These are phyloP conservation scores for Lepilemur ruficaudatus DNA, from an alignment of 2,797 vertebrate species.

Conservation along the genomic window DNA sequence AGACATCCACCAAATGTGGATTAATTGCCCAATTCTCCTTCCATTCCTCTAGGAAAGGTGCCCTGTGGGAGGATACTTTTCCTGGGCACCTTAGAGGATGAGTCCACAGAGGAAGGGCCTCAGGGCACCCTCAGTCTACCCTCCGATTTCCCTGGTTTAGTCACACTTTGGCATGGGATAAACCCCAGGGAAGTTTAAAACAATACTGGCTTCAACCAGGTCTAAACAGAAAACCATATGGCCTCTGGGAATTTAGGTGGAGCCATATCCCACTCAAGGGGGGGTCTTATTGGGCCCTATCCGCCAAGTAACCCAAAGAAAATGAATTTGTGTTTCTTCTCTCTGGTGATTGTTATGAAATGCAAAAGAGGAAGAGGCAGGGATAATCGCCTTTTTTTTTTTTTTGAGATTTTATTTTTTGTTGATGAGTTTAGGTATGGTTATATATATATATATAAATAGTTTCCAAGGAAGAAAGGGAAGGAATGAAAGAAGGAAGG, in stretches of 20 bases:
- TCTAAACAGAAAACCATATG: background rate
- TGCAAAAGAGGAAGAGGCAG: background rate
- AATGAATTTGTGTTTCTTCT: background rate
- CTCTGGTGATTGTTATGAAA: background rate
- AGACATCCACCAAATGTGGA: background rate
- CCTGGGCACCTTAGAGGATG: background rate
- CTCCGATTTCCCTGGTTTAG: background rate
- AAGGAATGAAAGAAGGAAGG: background rate
- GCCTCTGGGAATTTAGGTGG: background rate
- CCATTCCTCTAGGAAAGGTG: background rate
- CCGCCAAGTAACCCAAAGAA: background rate
- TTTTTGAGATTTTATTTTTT: constrained; percentile 12
- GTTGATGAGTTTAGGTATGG: background rate
- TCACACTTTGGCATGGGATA: background rate
- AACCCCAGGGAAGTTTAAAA: background rate
- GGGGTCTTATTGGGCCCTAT: background rate
- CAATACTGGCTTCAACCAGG: background rate
- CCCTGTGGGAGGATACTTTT: background rate
- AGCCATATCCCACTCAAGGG: background rate
- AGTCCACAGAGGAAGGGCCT: background rate
- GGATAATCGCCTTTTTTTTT: background rate
- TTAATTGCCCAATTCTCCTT: background rate
- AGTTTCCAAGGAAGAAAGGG: background rate
- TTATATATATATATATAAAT: background rate
- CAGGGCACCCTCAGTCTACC: background rate